Evolutionary conservation across 92 coral and sea anemone genomes (phyloP).

Genomic region (Montipora capitata): DNA sequence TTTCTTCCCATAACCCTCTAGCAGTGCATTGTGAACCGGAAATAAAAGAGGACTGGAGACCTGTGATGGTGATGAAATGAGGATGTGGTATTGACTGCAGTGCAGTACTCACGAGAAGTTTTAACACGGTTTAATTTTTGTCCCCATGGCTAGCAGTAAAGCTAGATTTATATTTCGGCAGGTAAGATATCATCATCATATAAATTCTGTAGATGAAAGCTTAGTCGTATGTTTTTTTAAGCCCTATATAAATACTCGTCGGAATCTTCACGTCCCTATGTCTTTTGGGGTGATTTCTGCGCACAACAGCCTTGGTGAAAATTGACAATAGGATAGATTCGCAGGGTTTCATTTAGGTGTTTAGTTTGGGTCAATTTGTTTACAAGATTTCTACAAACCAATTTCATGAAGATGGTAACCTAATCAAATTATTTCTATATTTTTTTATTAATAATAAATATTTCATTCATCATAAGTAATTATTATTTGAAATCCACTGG

Average conservation of each 20-base stretch:
- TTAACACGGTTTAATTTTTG: too few species aligned
- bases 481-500: too few species aligned
- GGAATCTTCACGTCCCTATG: neutral
- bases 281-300: too few species aligned
- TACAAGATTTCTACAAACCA: too few species aligned
- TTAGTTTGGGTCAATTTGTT: too few species aligned
- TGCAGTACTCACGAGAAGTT: neutral
- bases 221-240: too few species aligned
- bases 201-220: neutral
- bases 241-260: neutral
- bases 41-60: neutral
- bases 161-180: conserved; percentile 89
- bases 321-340: neutral
- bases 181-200: conserved; percentile 38
- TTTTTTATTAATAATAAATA: too few species aligned
- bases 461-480: too few species aligned
- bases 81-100: neutral
- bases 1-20: conserved; percentile 40
- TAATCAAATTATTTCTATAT: too few species aligned
- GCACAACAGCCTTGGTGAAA: neutral
- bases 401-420: too few species aligned
- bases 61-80: neutral
- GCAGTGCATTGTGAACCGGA: neutral
- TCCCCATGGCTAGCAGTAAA: conserved; percentile 20
- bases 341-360: neutral